A percentile compares a stretch with the other conserved stretches of the same genome.
phyloP scores from a whole-genome alignment of 2,113 vertebrate genomes.

The Tupaia tana region DNA sequence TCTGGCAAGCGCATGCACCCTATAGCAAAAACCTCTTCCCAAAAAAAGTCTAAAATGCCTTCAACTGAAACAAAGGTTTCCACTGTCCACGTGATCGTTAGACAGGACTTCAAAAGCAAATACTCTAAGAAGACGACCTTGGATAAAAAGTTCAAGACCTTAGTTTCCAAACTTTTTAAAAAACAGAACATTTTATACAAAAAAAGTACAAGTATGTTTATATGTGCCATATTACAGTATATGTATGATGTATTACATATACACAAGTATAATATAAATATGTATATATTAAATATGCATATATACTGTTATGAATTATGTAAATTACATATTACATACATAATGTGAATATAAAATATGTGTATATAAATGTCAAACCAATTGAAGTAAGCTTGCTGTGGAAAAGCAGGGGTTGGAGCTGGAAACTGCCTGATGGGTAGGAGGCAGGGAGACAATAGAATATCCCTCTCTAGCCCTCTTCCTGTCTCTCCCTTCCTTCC shows the following conservation, averaged over 20 bases:
- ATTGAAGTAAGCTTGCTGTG: conserved; percentile 29
- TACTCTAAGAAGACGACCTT: neutral
- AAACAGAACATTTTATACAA: conserved; percentile 4
- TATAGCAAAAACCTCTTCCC: no score
- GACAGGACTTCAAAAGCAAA: conserved; percentile 46
- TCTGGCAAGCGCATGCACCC: no score
- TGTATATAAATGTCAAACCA: neutral
- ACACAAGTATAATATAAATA: neutral
- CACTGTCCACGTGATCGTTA: conserved; percentile 13
- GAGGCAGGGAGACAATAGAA: neutral
- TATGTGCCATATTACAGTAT: neutral
- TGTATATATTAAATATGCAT: neutral
- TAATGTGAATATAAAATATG: neutral
- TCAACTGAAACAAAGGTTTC: conserved; percentile 4
- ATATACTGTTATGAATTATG: neutral
- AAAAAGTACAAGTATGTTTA: neutral
- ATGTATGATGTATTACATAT: neutral
- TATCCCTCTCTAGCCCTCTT: no score
- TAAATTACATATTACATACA: neutral
- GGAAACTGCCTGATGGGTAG: neutral
- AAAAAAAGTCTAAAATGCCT: conserved; percentile 10
- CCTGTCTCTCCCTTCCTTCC: neutral
- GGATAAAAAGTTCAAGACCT: conserved; percentile 20
- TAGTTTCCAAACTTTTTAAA: conserved; percentile 36
- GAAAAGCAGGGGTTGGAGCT: neutral